These are phyloP conservation scores for Phrynosoma platyrhinos DNA, from an alignment of 2,113 vertebrate genomes.

Conservation along the genomic window DNA sequence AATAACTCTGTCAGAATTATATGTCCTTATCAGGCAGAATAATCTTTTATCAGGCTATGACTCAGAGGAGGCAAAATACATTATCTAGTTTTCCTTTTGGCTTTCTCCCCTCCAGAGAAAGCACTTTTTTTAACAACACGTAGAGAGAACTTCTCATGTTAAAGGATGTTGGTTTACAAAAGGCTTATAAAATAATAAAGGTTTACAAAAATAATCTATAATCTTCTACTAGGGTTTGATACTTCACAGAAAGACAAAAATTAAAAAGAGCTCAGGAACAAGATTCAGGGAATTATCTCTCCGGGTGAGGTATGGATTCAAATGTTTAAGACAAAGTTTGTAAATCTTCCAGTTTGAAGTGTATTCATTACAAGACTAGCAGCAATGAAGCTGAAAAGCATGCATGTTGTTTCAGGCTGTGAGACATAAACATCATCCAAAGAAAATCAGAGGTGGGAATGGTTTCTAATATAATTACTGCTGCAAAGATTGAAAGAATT, in stretches of 20 bases:
- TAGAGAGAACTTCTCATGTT: not conserved
- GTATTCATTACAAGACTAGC: not conserved
- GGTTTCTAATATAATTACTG: conserved; percentile 19
- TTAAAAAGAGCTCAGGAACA: not conserved
- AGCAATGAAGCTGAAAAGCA: not conserved
- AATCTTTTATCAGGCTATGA: not conserved
- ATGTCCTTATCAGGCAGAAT: not conserved
- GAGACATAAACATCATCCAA: not conserved
- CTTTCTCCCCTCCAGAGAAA: not conserved
- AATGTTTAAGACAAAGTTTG: not conserved
- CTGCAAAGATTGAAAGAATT: not conserved
- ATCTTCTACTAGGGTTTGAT: not conserved
- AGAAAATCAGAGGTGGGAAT: conserved; percentile 4
- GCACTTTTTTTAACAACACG: not conserved
- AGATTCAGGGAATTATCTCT: not conserved
- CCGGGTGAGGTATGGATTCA: not conserved
- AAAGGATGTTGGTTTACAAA: not conserved
- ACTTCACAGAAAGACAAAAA: not conserved
- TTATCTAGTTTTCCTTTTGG: not conserved
- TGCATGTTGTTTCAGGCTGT: not conserved
- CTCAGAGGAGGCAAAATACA: not conserved
- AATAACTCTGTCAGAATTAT: not conserved
- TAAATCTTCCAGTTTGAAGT: not conserved
- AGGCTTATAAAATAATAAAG: not conserved
- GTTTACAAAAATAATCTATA: not conserved